phyloP scores from a whole-genome alignment of 2,113 vertebrate genomes.

The Grammomys surdaster region DNA sequence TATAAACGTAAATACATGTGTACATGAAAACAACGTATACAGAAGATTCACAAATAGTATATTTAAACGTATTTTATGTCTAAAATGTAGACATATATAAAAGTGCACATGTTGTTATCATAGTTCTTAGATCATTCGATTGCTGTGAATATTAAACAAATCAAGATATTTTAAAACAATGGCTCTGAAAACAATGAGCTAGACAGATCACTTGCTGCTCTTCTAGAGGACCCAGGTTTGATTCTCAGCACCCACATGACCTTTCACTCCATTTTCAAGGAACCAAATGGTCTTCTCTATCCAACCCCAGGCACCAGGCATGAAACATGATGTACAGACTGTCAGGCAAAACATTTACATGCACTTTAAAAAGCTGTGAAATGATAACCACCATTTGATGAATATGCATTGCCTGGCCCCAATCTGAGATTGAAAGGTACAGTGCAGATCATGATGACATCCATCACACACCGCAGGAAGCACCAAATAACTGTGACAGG shows the following conservation, averaged over 20 bases:
- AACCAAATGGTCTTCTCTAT: neutral
- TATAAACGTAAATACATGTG: neutral
- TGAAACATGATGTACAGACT: neutral
- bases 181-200: neutral
- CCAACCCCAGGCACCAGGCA: neutral
- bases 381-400: neutral
- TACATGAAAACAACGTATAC: neutral
- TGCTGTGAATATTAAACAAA: conserved; percentile 38
- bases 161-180: neutral
- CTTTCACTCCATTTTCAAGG: too few species aligned
- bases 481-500: neutral
- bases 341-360: neutral
- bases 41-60: neutral
- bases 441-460: neutral
- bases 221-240: neutral
- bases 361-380: neutral
- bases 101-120: neutral
- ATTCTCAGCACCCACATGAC: neutral
- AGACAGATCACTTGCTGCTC: neutral
- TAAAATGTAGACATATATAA: neutral
- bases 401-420: neutral
- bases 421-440: neutral
- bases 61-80: conserved; percentile 10
- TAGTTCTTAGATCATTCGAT: neutral
- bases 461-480: neutral